Conservation (phyloP, 1,140 invertebrate species). For the Drosophila oshimai region DNA sequence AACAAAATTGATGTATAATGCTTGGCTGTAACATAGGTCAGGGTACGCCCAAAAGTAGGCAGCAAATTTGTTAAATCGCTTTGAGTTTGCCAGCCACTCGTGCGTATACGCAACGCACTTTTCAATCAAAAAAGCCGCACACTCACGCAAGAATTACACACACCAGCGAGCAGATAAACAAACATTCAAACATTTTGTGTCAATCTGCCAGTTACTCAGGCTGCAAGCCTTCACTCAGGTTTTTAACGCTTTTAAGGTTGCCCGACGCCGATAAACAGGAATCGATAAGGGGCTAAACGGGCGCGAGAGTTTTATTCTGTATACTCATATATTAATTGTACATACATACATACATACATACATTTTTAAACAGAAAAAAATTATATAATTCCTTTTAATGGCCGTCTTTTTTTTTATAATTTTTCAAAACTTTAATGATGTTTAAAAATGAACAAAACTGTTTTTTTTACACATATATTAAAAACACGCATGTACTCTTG, state of each 20-base stretch:
- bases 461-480: no score
- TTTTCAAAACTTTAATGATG: no score
- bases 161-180: constrained; percentile 27
- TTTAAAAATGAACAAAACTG: no score
- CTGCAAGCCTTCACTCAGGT: constrained; percentile 18
- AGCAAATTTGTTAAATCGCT: not conserved
- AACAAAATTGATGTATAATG: not conserved
- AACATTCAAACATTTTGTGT: constrained; percentile 51
- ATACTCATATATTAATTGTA: not conserved
- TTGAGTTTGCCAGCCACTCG: constrained; percentile 17
- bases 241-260: constrained; percentile 35
- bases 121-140: not conserved
- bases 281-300: constrained; percentile 56
- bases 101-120: constrained; percentile 27
- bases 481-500: no score
- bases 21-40: not conserved
- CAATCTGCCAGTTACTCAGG: constrained; percentile 47
- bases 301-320: constrained; percentile 23
- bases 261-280: constrained; percentile 49
- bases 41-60: constrained; percentile 3
- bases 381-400: no score
- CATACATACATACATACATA: constrained; percentile 3
- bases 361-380: not conserved
- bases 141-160: constrained; percentile 16
- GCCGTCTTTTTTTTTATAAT: no score